Base-by-base conservation (phyloP, 1,140 invertebrate species). In the Ips nitidus region DNA sequence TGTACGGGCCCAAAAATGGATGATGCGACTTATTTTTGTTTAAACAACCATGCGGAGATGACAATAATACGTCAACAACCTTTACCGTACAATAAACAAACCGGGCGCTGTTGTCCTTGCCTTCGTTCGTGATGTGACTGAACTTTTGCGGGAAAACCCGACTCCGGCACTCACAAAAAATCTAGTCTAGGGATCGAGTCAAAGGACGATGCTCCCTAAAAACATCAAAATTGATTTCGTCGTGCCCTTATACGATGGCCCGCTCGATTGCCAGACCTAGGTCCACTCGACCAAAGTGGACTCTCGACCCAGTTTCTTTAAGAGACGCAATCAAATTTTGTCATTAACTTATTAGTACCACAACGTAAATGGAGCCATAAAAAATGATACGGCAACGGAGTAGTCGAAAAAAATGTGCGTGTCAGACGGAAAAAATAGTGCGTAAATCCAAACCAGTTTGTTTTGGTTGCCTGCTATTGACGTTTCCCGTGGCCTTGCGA, bases 11-110 rank as follows among this genome's bases (percentile, higher is more conserved):
- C 59, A 2, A 38, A 61, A 61, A 61, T 45, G 59, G 59, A 43
- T 39, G 59, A 61, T 61, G 59, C 59, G 59, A 61, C 59, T 61
- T 61, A 61, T 61, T 61, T 61, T 61, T 50, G 59, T 61, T 61
- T 61, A 61, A 61, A 61, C 22, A 61, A 45, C 43, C 36, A 53
- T 6, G 43, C 38, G 57, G 57, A 59, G 59, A 61, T 47, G 59
- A 61, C 43, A 22, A 22, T 22, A 22, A 39, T 36, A 61, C 43
- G 59, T 61, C 59, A 61, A 61, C 59, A 61, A 61, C 43, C 59
- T 61, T 47, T 47, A 47, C n/a, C 59, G 57, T 6, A 59, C 57
- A 59, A 41, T 59, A 59, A 59, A 59, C 41, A 59, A 59, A 59
- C 6, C 41, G 38, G 57, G 57, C 57, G 57, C 6, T n/a, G 39